Conservation (phyloP, 2,113 vertebrate genomes). For the Larimichthys crocea region DNA sequence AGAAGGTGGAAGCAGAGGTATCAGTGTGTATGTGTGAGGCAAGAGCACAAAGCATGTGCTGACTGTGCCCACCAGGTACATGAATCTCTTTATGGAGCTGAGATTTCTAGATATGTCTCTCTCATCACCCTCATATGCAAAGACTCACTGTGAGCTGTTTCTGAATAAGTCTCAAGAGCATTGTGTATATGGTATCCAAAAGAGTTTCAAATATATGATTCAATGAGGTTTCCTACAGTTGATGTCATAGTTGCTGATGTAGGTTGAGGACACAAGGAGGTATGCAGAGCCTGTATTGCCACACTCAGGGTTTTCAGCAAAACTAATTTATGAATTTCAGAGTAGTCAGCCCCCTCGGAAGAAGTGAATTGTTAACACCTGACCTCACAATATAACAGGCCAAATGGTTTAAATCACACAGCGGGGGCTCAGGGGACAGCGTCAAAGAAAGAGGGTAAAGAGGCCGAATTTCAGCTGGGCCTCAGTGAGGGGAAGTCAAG, state of each 20-base stretch:
- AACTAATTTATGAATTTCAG: constrained; percentile 80
- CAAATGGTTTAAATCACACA: constrained; percentile 77
- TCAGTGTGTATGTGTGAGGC: constrained; percentile 47
- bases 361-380: constrained; percentile 81
- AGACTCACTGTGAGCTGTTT: not conserved
- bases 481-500: constrained; percentile 61
- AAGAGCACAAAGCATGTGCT: constrained; percentile 55
- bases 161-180: constrained; percentile 20
- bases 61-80: constrained; percentile 38
- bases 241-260: constrained; percentile 30
- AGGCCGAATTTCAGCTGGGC: constrained; percentile 52
- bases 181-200: not conserved
- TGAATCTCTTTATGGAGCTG: constrained; percentile 34
- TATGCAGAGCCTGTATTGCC: constrained; percentile 28
- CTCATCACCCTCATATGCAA: constrained; percentile 9
- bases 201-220: constrained; percentile 12
- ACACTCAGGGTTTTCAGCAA: constrained; percentile 58
- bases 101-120: constrained; percentile 31
- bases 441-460: constrained; percentile 62
- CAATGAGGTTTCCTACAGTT: constrained; percentile 2
- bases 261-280: constrained; percentile 25
- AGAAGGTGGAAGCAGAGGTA: constrained; percentile 52
- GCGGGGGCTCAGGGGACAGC: constrained; percentile 56
- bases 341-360: constrained; percentile 69
- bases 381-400: constrained; percentile 76